phyloP scores from a whole-genome alignment of 1,140 invertebrate species.

The Microvelia longipes region DNA sequence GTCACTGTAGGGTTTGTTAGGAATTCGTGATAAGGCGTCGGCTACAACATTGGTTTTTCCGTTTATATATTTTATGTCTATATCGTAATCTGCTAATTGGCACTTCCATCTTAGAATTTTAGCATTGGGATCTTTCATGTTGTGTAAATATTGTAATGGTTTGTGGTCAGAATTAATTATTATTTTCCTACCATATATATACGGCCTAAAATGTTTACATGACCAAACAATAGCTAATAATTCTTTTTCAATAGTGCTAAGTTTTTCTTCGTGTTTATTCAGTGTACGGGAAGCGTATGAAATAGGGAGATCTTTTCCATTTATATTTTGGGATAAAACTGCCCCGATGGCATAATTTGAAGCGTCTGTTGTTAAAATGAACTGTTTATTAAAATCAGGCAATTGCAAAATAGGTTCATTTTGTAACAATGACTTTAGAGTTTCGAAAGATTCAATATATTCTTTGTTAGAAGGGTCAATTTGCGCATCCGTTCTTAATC shows the following conservation, averaged over 20 bases:
- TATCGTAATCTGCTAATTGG: conserved; percentile 15
- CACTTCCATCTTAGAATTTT: conserved; percentile 18
- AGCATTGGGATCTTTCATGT: conserved; percentile 25
- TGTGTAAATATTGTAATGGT: conserved; percentile 31
- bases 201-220: conserved; percentile 31
- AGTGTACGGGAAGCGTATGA: conserved; percentile 24
- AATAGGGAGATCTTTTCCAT: conserved; percentile 23
- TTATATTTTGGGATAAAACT: conserved; percentile 25
- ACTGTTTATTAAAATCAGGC: conserved; percentile 24
- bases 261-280: conserved; percentile 23
- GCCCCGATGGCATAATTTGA: conserved; percentile 26
- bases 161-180: conserved; percentile 36
- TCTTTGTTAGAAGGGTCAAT: conserved; percentile 6
- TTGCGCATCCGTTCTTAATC: conserved; percentile 23
- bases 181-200: conserved; percentile 31
- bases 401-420: conserved; percentile 2
- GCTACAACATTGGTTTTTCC: conserved; percentile 25
- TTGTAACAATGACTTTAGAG: conserved; percentile 4
- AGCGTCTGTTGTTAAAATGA: conserved; percentile 30
- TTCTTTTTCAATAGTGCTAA: conserved; percentile 31
- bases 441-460: background rate
- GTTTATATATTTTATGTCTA: conserved; percentile 17
- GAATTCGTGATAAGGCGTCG: conserved; percentile 15
- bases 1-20: background rate
- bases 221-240: conserved; percentile 36